A percentile compares a stretch with the other conserved stretches of the same genome.
Evolutionary conservation across 2,888 invertebrate species (phyloP).

Genomic region (Phragmatobia fuliginosa): DNA sequence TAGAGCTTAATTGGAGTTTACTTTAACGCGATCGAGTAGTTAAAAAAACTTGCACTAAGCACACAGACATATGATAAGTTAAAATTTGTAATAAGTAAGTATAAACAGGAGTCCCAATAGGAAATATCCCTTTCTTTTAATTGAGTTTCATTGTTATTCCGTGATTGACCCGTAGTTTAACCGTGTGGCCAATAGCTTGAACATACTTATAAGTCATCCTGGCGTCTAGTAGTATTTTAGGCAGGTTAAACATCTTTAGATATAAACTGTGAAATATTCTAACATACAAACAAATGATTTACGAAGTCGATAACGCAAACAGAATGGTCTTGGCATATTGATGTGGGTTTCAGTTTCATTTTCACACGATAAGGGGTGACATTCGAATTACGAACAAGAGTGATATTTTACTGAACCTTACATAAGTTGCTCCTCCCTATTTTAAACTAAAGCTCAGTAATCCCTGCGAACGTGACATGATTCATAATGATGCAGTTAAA

Average conservation of each 20-base stretch:
- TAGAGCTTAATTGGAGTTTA: too few relatives aligned
- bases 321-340: constrained; percentile 9
- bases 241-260: neutral
- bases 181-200: neutral
- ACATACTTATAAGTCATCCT: neutral
- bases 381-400: constrained; percentile 2
- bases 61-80: too few relatives aligned
- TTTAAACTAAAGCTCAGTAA: constrained; percentile 7
- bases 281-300: neutral
- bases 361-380: constrained; percentile 13
- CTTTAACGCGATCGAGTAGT: too few relatives aligned
- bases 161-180: neutral
- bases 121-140: neutral
- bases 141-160: neutral
- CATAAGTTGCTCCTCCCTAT: neutral
- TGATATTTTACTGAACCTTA: constrained; percentile 7
- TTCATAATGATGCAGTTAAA: neutral
- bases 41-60: too few relatives aligned
- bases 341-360: constrained; percentile 7
- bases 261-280: neutral
- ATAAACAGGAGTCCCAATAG: neutral
- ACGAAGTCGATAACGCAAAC: constrained; percentile 3
- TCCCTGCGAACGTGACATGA: constrained; percentile 3
- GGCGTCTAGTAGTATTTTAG: neutral
- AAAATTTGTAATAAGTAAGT: too few relatives aligned